Conservation (phyloP, 2,113 vertebrate genomes). For the Isichthys henryi region DNA sequence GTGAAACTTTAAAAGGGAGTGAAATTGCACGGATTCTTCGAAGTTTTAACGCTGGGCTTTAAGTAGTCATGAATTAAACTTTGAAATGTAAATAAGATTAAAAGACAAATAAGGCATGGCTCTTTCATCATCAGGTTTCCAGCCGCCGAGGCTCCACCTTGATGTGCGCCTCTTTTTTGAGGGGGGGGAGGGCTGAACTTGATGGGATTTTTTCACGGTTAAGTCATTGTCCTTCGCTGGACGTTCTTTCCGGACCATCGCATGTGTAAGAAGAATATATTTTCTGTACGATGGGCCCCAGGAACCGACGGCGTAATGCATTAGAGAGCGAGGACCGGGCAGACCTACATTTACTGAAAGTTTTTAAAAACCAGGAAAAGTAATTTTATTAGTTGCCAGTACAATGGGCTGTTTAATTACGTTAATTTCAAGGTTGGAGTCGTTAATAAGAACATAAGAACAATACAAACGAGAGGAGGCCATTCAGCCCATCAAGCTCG, state of each 20-base stretch:
- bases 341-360: neutral
- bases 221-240: neutral
- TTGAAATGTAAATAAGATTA: neutral
- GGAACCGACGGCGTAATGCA: neutral
- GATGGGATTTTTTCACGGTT: neutral
- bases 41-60: neutral
- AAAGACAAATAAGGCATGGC: neutral
- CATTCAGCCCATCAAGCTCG: too few species aligned
- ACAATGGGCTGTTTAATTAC: neutral
- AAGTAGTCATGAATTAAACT: neutral
- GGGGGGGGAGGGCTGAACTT: neutral
- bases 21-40: neutral
- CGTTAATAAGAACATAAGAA: too few species aligned
- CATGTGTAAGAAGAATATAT: neutral
- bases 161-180: neutral
- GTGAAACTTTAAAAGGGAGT: neutral
- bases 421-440: neutral
- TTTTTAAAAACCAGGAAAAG: neutral
- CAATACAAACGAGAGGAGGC: too few species aligned
- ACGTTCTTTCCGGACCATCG: neutral
- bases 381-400: neutral
- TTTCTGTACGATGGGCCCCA: neutral
- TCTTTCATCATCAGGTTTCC: neutral
- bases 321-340: neutral
- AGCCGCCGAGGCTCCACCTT: neutral